Percentiles rank a stretch among this genome's conserved stretches.
Evolutionary conservation across 2,888 invertebrate species (phyloP).

Genomic region (Anodontia alba): DNA sequence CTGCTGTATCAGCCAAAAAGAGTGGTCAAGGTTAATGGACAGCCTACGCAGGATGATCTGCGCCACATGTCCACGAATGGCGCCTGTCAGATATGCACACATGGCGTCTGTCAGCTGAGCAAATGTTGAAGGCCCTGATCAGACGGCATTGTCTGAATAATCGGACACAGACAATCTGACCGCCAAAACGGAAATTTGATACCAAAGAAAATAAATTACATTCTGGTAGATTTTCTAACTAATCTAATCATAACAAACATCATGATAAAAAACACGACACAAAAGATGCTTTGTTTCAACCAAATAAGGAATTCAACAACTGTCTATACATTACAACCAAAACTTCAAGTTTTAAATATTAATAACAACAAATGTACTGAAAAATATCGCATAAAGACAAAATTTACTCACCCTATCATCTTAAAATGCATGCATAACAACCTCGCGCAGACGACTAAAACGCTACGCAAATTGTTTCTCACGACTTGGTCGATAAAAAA

Average conservation of each 20-base stretch:
- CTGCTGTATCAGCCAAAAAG: too few relatives aligned
- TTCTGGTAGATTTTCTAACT: background rate
- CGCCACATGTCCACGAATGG: too few relatives aligned
- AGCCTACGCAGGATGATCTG: too few relatives aligned
- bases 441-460: background rate
- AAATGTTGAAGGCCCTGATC: too few relatives aligned
- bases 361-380: background rate
- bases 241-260: background rate
- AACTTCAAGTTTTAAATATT: background rate
- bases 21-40: too few relatives aligned
- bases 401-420: background rate
- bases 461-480: constrained; percentile 16
- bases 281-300: background rate
- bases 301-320: background rate
- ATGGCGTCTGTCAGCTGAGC: too few relatives aligned
- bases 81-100: too few relatives aligned
- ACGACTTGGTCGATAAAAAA: constrained; percentile 53
- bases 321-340: background rate
- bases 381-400: background rate
- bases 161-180: too few relatives aligned
- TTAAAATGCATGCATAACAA: background rate
- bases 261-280: background rate
- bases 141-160: too few relatives aligned
- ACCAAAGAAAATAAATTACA: background rate
- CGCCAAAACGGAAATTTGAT: background rate